phyloP scores from a whole-genome alignment of 2,888 invertebrate species.

The Brachynemurus nebulosus region DNA sequence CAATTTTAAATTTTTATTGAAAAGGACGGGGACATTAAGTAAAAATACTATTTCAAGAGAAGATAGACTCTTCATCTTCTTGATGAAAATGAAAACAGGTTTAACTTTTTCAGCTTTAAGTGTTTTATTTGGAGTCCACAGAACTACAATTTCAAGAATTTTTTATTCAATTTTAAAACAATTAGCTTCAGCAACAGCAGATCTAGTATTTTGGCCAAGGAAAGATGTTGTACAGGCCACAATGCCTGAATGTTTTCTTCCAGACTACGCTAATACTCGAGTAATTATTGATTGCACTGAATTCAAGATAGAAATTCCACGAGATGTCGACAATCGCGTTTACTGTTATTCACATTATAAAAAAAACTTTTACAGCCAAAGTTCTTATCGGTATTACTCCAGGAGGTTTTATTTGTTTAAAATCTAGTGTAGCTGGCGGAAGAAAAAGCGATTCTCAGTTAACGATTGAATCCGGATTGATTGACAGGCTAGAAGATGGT shows the following conservation, averaged over 20 bases:
- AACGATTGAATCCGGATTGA: slow-evolving; percentile 12
- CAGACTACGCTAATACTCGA: slow-evolving; percentile 6
- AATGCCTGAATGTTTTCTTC: slow-evolving; percentile 6
- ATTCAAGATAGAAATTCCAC: slow-evolving; percentile 6
- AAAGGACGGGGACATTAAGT: slow-evolving; percentile 3
- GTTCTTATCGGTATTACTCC: slow-evolving; percentile 14
- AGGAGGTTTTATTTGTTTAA: no score
- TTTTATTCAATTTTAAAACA: neutral
- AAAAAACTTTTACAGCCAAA: slow-evolving; percentile 13
- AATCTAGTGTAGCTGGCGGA: no score
- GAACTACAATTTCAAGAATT: no score
- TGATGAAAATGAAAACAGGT: no score
- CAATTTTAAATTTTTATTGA: slow-evolving; percentile 14
- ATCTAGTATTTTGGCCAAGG: slow-evolving; percentile 9
- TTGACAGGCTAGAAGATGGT: slow-evolving; percentile 9
- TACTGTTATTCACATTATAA: slow-evolving; percentile 11
- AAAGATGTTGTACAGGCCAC: slow-evolving; percentile 3
- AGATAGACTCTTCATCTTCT: slow-evolving; percentile 7
- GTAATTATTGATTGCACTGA: slow-evolving; percentile 11
- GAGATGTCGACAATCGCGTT: slow-evolving; percentile 8
- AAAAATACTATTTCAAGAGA: slow-evolving; percentile 5
- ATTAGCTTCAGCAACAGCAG: neutral
- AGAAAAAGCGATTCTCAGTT: slow-evolving; percentile 13
- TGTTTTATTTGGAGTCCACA: no score
- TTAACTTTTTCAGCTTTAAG: no score